phyloP scores from a whole-genome alignment of 2,113 vertebrate species.

The Corynorhinus townsendii region DNA sequence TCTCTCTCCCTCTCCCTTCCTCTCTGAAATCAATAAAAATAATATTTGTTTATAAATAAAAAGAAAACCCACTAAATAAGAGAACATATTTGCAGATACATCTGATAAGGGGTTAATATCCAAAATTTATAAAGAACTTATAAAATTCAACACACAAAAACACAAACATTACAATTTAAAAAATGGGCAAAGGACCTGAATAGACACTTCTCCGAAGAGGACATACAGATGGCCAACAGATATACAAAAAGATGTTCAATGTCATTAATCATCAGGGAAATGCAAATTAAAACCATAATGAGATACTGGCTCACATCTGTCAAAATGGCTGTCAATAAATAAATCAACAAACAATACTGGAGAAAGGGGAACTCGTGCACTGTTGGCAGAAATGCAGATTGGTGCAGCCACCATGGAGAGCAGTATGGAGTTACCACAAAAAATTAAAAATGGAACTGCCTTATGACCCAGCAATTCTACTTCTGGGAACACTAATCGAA shows the following conservation, averaged over 20 bases:
- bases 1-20: too few species aligned
- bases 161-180: background rate
- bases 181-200: background rate
- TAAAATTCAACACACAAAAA: background rate
- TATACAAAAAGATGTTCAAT: background rate
- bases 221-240: background rate
- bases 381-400: background rate
- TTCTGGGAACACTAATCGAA: background rate
- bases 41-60: background rate
- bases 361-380: background rate
- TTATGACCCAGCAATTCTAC: background rate
- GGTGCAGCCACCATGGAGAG: background rate
- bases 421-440: background rate
- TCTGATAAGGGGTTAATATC: background rate
- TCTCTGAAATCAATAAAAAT: too few species aligned
- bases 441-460: background rate
- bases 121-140: background rate
- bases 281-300: background rate
- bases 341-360: background rate
- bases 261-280: background rate
- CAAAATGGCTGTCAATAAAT: background rate
- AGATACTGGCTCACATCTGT: background rate
- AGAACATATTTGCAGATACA: background rate
- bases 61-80: background rate
- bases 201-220: background rate